These are phyloP conservation scores for Cryptocephalus moraei DNA, from an alignment of 2,888 invertebrate genomes.

Conservation along the genomic window DNA sequence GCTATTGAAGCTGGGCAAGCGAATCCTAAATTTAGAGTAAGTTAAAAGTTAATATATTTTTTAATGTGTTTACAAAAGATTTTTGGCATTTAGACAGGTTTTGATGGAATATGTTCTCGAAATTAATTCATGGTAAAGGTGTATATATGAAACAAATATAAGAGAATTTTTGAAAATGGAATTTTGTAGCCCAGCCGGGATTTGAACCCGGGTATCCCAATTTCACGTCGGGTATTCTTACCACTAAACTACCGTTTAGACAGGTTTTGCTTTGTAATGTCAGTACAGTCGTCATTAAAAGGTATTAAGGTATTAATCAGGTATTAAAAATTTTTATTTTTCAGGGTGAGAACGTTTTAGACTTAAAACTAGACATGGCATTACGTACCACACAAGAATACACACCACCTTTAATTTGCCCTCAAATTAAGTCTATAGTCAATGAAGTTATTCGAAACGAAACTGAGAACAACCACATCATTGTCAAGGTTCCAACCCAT, in stretches of 20 bases:
- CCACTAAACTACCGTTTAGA: no score
- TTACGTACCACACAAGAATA: slow-evolving; percentile 68
- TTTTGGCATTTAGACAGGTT: no score
- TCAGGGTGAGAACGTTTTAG: slow-evolving; percentile 58
- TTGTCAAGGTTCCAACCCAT: slow-evolving; percentile 33
- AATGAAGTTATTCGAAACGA: slow-evolving; percentile 47
- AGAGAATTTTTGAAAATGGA: no score
- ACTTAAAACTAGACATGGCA: slow-evolving; percentile 65
- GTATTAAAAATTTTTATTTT: slow-evolving; percentile 10
- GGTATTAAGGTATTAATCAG: no score
- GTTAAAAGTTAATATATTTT: slow-evolving; percentile 4
- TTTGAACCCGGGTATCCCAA: no score
- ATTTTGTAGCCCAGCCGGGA: no score
- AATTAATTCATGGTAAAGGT: no score
- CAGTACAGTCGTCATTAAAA: no score
- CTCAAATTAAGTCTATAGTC: slow-evolving; percentile 57
- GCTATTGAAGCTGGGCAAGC: slow-evolving; percentile 26
- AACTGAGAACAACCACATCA: slow-evolving; percentile 30
- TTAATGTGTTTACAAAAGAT: not conserved
- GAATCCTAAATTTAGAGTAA: slow-evolving; percentile 31
- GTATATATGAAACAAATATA: no score
- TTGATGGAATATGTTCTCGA: no score
- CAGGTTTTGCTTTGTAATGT: no score
- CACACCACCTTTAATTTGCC: slow-evolving; percentile 59
- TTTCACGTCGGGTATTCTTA: no score